These are phyloP conservation scores for Andricus quercusramuli DNA, from an alignment of 2,888 invertebrate species.

Conservation along the genomic window DNA sequence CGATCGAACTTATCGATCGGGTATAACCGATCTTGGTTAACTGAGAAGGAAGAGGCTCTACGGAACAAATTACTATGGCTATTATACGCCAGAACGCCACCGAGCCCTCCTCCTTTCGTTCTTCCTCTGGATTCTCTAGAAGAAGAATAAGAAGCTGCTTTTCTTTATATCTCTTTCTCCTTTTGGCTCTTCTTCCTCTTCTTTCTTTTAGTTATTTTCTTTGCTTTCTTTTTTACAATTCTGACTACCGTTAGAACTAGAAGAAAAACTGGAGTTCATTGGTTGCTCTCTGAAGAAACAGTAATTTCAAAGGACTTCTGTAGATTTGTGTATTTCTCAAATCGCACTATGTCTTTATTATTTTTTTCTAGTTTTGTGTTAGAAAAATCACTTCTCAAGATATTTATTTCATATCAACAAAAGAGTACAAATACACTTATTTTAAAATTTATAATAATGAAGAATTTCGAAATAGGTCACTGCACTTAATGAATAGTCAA, in stretches of 20 bases:
- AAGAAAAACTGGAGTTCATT: not conserved
- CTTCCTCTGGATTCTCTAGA: not conserved
- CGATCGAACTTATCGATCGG: slow-evolving; percentile 34
- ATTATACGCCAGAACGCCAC: slow-evolving; percentile 10
- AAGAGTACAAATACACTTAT: not conserved
- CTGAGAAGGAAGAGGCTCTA: slow-evolving; percentile 28
- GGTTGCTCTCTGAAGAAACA: not conserved
- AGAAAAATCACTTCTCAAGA: not conserved
- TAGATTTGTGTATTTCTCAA: not conserved
- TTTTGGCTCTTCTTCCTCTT: slow-evolving; percentile 1
- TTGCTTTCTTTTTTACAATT: not conserved
- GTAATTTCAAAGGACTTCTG: not conserved
- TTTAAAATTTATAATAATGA: not conserved
- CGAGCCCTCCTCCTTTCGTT: slow-evolving; percentile 19
- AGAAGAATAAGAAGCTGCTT: not conserved
- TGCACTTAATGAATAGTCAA: not conserved
- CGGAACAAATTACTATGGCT: slow-evolving; percentile 31
- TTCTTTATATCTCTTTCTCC: slow-evolving; percentile 24
- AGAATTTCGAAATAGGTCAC: not conserved
- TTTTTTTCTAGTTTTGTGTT: not conserved
- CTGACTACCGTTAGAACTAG: not conserved
- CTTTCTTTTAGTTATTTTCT: not conserved
- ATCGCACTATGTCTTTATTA: not conserved
- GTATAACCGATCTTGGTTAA: slow-evolving; percentile 28
- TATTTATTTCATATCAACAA: not conserved